A percentile compares a stretch with the other conserved stretches of the same genome.
Conservation (phyloP, 2,797 vertebrate species). For the Poecile montanus region DNA sequence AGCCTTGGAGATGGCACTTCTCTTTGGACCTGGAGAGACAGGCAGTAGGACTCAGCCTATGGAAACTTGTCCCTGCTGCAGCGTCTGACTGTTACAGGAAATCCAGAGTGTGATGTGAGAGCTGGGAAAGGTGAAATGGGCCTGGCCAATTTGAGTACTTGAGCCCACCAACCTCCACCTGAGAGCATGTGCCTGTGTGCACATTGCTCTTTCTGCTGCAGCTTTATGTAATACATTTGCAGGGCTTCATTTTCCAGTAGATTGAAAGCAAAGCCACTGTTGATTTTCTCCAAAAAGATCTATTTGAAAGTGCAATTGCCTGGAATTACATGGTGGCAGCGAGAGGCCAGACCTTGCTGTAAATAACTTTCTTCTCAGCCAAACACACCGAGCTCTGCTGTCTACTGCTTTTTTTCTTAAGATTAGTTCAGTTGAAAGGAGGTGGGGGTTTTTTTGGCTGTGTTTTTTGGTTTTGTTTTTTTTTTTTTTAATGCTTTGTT, state of each 20-base stretch:
- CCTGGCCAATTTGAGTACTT: neutral
- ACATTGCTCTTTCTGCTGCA: neutral
- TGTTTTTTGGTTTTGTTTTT: neutral
- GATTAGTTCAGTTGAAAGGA: neutral
- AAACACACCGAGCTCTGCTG: neutral
- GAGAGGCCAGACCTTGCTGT: conserved; percentile 75
- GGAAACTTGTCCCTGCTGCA: neutral
- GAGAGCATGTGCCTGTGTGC: neutral
- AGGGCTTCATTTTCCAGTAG: conserved; percentile 78
- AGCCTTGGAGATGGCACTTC: neutral
- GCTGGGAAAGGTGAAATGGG: neutral
- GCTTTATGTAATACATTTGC: conserved; percentile 66
- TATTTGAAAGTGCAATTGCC: conserved; percentile 79
- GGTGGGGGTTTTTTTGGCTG: neutral
- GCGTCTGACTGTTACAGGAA: neutral
- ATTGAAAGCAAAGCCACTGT: conserved; percentile 76
- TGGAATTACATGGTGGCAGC: conserved; percentile 77
- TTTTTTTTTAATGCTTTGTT: conserved; percentile 12
- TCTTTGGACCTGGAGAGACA: neutral
- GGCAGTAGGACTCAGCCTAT: neutral
- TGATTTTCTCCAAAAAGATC: conserved; percentile 75
- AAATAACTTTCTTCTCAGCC: conserved; percentile 74
- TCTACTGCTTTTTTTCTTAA: conserved; percentile 9
- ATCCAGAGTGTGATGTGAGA: neutral
- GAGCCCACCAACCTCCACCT: neutral